Conservation (phyloP, 1,140 invertebrate species). For the Metopolophium dirhodum region DNA sequence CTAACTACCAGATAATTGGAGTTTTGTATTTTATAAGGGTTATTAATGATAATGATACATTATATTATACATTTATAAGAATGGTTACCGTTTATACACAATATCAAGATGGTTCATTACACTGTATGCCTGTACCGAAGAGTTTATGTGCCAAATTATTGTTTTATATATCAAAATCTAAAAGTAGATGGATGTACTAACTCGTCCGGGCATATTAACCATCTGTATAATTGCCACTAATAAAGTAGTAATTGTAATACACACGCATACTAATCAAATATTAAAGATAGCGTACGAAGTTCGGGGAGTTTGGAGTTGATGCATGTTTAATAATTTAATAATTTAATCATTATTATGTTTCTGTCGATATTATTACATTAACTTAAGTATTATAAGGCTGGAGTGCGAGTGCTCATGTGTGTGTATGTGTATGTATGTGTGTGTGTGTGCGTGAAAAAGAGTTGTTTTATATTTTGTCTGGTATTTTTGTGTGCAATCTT, state of each 20-base stretch:
- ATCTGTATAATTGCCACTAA: neutral
- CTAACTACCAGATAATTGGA: neutral
- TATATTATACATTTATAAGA: neutral
- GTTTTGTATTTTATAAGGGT: neutral
- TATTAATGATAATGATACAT: neutral
- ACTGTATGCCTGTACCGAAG: neutral
- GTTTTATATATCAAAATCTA: neutral
- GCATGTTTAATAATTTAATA: slow-evolving; percentile 17
- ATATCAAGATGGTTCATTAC: neutral
- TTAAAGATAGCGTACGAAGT: neutral
- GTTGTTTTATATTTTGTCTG: slow-evolving; percentile 31
- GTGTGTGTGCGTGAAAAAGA: neutral
- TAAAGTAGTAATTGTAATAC: neutral
- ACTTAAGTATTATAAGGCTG: neutral
- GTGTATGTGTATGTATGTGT: neutral
- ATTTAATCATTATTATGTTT: neutral
- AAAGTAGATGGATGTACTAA: slow-evolving; percentile 1
- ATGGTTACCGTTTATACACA: neutral
- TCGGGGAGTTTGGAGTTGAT: neutral
- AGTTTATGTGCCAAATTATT: neutral
- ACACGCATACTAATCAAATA: neutral
- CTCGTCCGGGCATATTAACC: neutral
- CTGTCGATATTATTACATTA: neutral
- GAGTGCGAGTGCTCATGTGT: neutral
- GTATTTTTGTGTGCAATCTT: slow-evolving; percentile 47